These are phyloP conservation scores for Linnaemya tessellans DNA, from an alignment of 2,888 invertebrate species.

Conservation along the genomic window DNA sequence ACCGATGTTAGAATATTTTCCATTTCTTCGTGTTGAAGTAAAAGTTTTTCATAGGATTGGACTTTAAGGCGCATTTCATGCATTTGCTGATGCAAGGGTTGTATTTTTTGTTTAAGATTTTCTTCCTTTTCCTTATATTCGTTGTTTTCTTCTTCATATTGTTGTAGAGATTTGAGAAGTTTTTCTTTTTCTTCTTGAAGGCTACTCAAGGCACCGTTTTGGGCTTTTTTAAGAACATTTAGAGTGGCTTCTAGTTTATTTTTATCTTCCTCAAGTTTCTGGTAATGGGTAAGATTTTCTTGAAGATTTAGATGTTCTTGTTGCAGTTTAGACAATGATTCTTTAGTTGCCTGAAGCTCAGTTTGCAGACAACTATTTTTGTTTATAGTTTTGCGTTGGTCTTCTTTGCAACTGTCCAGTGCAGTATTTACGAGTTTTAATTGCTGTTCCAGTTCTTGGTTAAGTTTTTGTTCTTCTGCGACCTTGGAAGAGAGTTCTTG, in stretches of 20 bases:
- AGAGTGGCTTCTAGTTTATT: slow-evolving; percentile 41
- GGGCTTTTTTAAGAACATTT: slow-evolving; percentile 14
- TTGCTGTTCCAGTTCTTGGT: slow-evolving; percentile 32
- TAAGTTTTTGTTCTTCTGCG: slow-evolving; percentile 25
- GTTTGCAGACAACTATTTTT: slow-evolving; percentile 17
- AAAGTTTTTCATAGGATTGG: slow-evolving; percentile 48
- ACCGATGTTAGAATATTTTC: slow-evolving; percentile 26
- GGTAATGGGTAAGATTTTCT: slow-evolving; percentile 34
- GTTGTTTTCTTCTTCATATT: slow-evolving; percentile 64
- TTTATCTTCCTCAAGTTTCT: slow-evolving; percentile 55
- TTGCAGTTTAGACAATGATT: slow-evolving; percentile 17
- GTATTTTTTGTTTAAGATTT: slow-evolving; percentile 64
- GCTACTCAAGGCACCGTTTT: slow-evolving; percentile 12
- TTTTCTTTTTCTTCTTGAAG: slow-evolving; percentile 52
- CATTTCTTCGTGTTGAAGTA: slow-evolving; percentile 60
- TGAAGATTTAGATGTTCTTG: slow-evolving; percentile 42
- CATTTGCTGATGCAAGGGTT: slow-evolving; percentile 59
- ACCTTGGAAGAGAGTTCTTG: not conserved
- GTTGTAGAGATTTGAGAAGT: slow-evolving; percentile 50
- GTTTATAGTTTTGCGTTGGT: slow-evolving; percentile 2
- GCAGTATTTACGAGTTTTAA: not conserved
- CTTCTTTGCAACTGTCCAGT: not conserved
- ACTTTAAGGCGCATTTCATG: slow-evolving; percentile 57
- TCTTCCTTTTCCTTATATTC: slow-evolving; percentile 64
- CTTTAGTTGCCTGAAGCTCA: slow-evolving; percentile 28